phyloP scores from a whole-genome alignment of 2,797 vertebrate genomes.

The Periparus ater region DNA sequence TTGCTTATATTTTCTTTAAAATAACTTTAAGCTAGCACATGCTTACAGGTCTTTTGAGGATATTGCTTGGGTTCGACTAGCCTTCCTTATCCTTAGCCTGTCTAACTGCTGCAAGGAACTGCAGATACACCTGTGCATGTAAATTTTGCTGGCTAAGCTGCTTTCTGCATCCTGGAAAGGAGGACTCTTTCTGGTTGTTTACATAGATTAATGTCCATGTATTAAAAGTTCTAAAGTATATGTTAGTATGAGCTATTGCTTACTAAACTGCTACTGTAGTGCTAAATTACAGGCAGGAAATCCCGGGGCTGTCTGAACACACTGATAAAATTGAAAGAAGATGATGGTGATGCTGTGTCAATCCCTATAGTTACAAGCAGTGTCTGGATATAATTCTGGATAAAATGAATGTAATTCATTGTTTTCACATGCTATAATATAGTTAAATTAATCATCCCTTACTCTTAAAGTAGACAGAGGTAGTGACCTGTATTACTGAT shows the following conservation, averaged over 20 bases:
- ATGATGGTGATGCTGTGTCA: not conserved
- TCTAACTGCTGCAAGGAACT: not conserved
- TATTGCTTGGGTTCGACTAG: not conserved
- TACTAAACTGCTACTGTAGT: not conserved
- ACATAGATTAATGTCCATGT: not conserved
- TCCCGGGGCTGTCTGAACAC: not conserved
- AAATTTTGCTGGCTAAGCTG: not conserved
- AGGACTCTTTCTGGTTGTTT: not conserved
- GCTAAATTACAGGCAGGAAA: not conserved
- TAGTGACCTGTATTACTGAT: not conserved
- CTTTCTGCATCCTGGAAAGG: not conserved
- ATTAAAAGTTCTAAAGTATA: not conserved
- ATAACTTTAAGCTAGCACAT: not conserved
- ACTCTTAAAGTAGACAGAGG: not conserved
- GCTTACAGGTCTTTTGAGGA: not conserved
- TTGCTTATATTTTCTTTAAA: not conserved
- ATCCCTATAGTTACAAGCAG: not conserved
- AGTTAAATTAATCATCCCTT: not conserved
- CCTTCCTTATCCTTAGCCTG: not conserved
- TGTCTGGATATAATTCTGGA: not conserved
- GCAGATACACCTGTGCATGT: not conserved
- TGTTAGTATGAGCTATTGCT: not conserved
- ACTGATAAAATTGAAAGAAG: not conserved
- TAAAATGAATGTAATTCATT: not conserved
- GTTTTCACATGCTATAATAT: not conserved